Base-by-base conservation (phyloP, 2,113 vertebrate species). In the Myanophis thanlyinensis region DNA sequence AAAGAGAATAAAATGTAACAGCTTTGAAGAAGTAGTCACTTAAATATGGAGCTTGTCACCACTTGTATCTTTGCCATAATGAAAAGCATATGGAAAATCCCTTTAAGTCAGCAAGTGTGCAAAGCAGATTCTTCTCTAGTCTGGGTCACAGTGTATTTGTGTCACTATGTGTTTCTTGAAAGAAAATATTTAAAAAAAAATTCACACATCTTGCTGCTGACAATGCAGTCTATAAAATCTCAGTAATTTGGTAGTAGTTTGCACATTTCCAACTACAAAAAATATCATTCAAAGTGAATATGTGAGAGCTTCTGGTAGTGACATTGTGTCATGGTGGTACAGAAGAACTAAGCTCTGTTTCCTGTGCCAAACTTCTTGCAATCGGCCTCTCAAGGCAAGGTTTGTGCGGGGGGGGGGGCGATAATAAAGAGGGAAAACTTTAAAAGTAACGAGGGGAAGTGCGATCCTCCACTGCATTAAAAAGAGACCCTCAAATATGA, bases 11-110 rank as follows among this genome's bases (percentile, higher is more conserved):
- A 95, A 95, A 94, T 94, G 94, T 93, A 94, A 92, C 96, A 94
- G 96, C 97, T 98, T 95, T 96, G 94, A 97, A 96, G 96, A 96
- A 96, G 96, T 87, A 93, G 96, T 94, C 97, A 96, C 96, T 98
- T 96, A 97, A 67, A 97, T 97, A 97, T 95, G 95, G 93, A 97
- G 97, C 95, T 97, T 98, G 97, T 97, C 97, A 97, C 98, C 97
- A 96, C 93, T 53, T 94, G 96, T 95, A 96, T 93, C 93, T 95
- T 96, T 91, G 93, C 93, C 93, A 93, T 97, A 97, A 97, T 97
- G 97, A 97, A 97, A 97, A 93, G 90, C 96, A 97, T 97, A 96
- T 97, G 97, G 95, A 97, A 97, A 97, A 94, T 94, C 93, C 95
- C 96, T 97, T 93, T 89, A 96, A 97, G 95, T 91, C 95, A 96